phyloP scores from a whole-genome alignment of 2,888 invertebrate species.

The Vannuccia rotundouncinata region DNA sequence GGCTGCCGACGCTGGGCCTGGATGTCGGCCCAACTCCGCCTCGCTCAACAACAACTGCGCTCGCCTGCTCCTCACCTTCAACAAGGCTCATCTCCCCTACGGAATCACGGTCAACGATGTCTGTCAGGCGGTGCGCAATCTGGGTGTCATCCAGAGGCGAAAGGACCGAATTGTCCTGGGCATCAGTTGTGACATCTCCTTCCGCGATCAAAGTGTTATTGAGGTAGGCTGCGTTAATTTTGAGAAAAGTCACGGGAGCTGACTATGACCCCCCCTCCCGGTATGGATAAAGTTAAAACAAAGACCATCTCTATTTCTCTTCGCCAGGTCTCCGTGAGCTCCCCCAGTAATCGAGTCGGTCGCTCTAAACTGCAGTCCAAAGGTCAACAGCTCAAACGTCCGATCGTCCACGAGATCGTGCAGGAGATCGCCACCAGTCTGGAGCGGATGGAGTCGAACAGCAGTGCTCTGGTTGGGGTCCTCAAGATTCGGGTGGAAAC shows the following conservation, averaged over 20 bases:
- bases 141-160: not conserved
- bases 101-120: constrained; percentile 33
- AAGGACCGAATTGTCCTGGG: not conserved
- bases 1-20: constrained; percentile 1
- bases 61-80: constrained; percentile 17
- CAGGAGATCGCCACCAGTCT: not conserved
- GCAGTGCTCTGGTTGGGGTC: constrained; percentile 65
- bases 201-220: not conserved
- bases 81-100: constrained; percentile 16
- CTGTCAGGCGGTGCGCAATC: constrained; percentile 22
- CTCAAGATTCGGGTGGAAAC: constrained; percentile 72
- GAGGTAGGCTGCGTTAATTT: too few relatives aligned
- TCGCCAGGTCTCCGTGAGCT: not conserved
- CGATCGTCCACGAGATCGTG: constrained; percentile 1
- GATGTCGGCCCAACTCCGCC: constrained; percentile 29
- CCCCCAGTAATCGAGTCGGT: not conserved
- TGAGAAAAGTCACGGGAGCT: too few relatives aligned
- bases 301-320: too few relatives aligned
- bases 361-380: not conserved
- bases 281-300: too few relatives aligned
- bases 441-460: constrained; percentile 45
- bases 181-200: not conserved
- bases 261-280: too few relatives aligned
- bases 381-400: not conserved
- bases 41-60: constrained; percentile 31